Percentiles rank a stretch among this genome's conserved stretches.
Conservation (phyloP, 2,888 invertebrate species). For the Cataglyphis rosenhaueri region DNA sequence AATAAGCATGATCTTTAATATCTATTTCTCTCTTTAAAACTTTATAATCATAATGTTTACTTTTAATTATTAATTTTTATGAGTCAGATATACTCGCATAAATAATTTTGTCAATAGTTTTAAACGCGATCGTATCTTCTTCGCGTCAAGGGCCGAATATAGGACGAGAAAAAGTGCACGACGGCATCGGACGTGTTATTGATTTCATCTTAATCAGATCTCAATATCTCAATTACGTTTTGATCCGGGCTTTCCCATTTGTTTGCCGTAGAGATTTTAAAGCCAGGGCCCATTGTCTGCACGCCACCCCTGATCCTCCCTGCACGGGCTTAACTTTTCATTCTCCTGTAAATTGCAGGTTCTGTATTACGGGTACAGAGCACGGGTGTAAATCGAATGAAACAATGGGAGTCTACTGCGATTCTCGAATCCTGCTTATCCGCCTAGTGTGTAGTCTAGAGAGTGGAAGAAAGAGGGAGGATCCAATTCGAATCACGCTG, state of each 20-base stretch:
- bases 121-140: slow-evolving; percentile 3
- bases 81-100: background rate
- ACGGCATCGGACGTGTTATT: slow-evolving; percentile 78
- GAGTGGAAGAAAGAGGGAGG: slow-evolving; percentile 59
- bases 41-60: background rate
- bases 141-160: slow-evolving; percentile 63
- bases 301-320: slow-evolving; percentile 83
- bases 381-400: slow-evolving; percentile 84
- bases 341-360: slow-evolving; percentile 85
- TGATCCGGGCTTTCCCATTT: slow-evolving; percentile 82
- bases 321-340: slow-evolving; percentile 84
- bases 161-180: slow-evolving; percentile 69
- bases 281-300: slow-evolving; percentile 83
- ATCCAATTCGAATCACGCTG: slow-evolving; percentile 71
- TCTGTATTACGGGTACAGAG: slow-evolving; percentile 79
- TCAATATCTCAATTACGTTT: slow-evolving; percentile 85
- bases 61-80: background rate
- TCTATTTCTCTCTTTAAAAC: background rate
- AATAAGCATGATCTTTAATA: background rate
- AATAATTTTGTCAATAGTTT: slow-evolving; percentile 8
- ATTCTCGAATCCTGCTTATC: slow-evolving; percentile 76
- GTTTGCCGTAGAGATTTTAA: slow-evolving; percentile 85
- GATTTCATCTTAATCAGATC: slow-evolving; percentile 85
- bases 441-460: slow-evolving; percentile 70
- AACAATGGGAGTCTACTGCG: slow-evolving; percentile 80